A percentile compares a stretch with the other conserved stretches of the same genome.
phyloP scores from a whole-genome alignment of 2,113 vertebrate genomes.

The Heptranchias perlo region DNA sequence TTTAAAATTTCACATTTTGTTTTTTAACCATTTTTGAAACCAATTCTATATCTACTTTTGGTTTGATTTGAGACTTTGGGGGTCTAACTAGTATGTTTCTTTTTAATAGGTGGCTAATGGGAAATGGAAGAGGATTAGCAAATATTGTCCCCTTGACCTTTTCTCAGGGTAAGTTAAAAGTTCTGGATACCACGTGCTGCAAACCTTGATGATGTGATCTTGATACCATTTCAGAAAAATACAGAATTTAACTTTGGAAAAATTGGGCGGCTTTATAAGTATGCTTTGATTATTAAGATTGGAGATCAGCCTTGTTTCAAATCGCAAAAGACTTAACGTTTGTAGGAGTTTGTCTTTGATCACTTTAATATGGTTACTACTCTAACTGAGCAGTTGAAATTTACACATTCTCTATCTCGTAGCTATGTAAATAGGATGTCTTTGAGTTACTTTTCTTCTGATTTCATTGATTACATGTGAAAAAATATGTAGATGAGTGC shows the following conservation, averaged over 20 bases:
- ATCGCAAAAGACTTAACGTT: neutral
- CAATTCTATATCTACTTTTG: neutral
- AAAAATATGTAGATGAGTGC: neutral
- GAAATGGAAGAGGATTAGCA: slow-evolving; percentile 88
- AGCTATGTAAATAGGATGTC: neutral
- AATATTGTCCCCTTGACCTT: slow-evolving; percentile 91
- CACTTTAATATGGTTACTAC: too few relatives aligned
- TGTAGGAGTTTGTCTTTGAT: neutral
- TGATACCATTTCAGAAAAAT: neutral
- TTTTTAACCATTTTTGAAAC: neutral
- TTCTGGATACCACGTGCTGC: neutral
- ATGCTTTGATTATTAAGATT: neutral
- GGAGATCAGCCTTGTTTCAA: neutral
- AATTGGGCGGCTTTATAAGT: neutral
- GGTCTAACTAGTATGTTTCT: neutral
- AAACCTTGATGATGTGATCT: neutral
- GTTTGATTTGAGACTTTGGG: slow-evolving; percentile 40
- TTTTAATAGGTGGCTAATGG: slow-evolving; percentile 78
- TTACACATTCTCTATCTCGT: neutral
- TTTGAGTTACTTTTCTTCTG: neutral
- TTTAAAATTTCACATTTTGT: neutral
- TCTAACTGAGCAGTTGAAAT: neutral
- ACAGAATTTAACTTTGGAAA: neutral
- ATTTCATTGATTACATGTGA: neutral
- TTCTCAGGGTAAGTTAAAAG: slow-evolving; percentile 84